Percentiles rank a stretch among this genome's conserved stretches.
Evolutionary conservation across 2,797 vertebrate species (phyloP).

Genomic region (Mustela erminea): DNA sequence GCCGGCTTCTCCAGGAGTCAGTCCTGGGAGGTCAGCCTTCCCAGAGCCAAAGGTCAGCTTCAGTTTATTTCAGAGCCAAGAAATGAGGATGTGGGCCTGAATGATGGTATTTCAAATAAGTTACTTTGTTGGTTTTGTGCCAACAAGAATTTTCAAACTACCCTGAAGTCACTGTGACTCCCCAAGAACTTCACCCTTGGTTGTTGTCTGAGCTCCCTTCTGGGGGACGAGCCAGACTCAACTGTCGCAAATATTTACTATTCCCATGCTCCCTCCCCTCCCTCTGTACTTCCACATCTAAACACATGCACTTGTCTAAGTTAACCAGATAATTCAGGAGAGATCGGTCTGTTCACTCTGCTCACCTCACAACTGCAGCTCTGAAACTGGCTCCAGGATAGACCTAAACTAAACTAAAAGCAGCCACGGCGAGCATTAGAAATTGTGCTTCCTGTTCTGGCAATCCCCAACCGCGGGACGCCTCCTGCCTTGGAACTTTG

Average conservation of each 20-base stretch:
- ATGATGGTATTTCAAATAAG: background rate
- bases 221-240: background rate
- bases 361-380: background rate
- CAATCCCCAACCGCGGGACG: background rate
- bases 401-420: background rate
- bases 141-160: background rate
- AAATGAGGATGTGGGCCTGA: background rate
- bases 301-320: background rate
- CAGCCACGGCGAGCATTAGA: background rate
- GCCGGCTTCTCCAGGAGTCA: background rate
- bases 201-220: background rate
- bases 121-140: background rate
- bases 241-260: slow-evolving; percentile 10
- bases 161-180: background rate
- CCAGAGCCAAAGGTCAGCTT: background rate
- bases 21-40: background rate
- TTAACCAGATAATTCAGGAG: background rate
- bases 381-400: background rate
- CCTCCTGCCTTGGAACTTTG: background rate
- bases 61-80: slow-evolving; percentile 27
- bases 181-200: background rate
- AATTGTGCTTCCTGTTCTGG: background rate
- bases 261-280: background rate
- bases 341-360: background rate
- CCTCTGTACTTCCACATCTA: background rate